phyloP scores from a whole-genome alignment of 2,113 vertebrate species.

The Arenaria interpres region DNA sequence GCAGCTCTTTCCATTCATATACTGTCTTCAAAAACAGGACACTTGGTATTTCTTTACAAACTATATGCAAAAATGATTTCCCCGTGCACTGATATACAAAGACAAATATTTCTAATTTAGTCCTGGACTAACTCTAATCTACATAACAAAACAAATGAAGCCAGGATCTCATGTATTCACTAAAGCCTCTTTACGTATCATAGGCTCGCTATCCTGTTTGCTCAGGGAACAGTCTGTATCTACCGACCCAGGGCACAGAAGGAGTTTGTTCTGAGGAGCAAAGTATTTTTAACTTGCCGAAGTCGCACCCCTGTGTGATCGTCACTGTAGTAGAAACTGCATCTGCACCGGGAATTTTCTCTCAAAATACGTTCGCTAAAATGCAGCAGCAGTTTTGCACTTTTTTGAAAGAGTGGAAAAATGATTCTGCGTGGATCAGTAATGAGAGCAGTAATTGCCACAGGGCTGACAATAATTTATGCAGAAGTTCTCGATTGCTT shows the following conservation, averaged over 20 bases:
- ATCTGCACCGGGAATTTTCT: not conserved
- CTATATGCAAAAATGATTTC: not conserved
- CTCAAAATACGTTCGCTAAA: not conserved
- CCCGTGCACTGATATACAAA: accelerated
- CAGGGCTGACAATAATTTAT: conserved; percentile 12
- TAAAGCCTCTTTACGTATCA: not conserved
- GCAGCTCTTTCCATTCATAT: not conserved
- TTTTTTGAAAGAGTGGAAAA: not conserved
- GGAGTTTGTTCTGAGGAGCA: not conserved
- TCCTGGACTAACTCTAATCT: not conserved
- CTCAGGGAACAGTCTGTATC: not conserved
- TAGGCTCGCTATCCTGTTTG: not conserved
- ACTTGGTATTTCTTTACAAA: not conserved
- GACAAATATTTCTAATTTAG: not conserved
- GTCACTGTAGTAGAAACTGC: accelerated
- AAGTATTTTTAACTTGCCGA: not conserved
- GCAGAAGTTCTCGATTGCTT: not conserved
- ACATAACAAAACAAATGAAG: not conserved
- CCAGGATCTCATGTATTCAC: not conserved
- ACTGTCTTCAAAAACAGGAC: not conserved
- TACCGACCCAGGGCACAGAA: not conserved
- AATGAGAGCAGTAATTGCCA: conserved; percentile 28
- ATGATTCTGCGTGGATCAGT: not conserved
- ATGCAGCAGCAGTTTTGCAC: not conserved
- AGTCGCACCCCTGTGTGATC: not conserved